phyloP scores from a whole-genome alignment of 2,888 invertebrate genomes.

The Zonitis immaculata region DNA sequence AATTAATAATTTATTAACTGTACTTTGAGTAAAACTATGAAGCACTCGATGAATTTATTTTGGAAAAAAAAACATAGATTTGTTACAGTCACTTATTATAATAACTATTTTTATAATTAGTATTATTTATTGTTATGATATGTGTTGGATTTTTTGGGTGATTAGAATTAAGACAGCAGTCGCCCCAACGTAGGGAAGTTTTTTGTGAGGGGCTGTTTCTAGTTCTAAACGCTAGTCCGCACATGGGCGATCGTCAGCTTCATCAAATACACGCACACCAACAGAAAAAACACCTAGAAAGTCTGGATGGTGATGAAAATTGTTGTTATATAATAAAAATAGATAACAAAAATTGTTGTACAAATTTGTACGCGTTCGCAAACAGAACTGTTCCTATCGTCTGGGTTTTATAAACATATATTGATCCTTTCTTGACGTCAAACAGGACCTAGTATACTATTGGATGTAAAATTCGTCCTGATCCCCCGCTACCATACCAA shows the following conservation, averaged over 20 bases:
- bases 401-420: conserved; percentile 35
- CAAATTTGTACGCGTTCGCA: conserved; percentile 39
- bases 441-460: conserved; percentile 31
- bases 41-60: neutral
- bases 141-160: neutral
- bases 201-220: conserved; percentile 96
- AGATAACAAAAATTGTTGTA: conserved; percentile 30
- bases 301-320: no score
- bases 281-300: conserved; percentile 13
- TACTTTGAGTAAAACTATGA: neutral
- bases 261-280: conserved; percentile 38
- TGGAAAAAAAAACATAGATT: neutral
- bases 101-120: no score
- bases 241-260: conserved; percentile 70
- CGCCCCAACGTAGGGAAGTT: conserved; percentile 95
- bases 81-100: neutral
- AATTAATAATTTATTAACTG: no score
- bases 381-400: conserved; percentile 40
- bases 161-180: conserved; percentile 61
- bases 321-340: no score
- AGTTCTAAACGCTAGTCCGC: conserved; percentile 92
- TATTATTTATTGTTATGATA: neutral
- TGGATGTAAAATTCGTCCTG: conserved; percentile 22
- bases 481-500: conserved; percentile 9
- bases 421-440: conserved; percentile 48